phyloP scores from a whole-genome alignment of 2,113 vertebrate genomes.

The Puma concolor region DNA sequence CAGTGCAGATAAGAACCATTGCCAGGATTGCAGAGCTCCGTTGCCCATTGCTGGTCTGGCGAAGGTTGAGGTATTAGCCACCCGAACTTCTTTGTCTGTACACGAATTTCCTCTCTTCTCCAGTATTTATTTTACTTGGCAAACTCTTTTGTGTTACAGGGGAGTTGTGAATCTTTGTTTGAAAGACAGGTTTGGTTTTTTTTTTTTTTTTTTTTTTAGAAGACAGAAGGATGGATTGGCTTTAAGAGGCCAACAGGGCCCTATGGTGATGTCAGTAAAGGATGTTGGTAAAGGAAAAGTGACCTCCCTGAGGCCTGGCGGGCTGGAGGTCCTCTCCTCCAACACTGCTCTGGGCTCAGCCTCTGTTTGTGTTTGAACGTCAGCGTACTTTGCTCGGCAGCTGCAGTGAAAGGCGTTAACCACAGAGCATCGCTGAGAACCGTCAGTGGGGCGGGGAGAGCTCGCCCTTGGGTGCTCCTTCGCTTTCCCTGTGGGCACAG shows the following conservation, averaged over 20 bases:
- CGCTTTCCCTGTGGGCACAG: neutral
- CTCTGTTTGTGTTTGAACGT: neutral
- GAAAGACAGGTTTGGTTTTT: neutral
- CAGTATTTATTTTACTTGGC: neutral
- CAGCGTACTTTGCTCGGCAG: neutral
- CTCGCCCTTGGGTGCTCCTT: too few species aligned
- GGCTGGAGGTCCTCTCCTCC: neutral
- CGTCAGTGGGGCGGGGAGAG: rapidly evolving
- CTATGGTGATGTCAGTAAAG: rapidly evolving
- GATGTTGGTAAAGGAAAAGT: neutral
- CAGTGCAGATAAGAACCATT: rapidly evolving
- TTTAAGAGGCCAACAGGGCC: neutral
- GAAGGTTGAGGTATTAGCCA: neutral
- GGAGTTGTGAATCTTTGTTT: neutral
- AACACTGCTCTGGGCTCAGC: neutral
- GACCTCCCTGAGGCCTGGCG: neutral
- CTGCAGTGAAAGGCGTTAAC: rapidly evolving
- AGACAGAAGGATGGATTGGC: neutral
- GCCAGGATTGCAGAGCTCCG: rapidly evolving
- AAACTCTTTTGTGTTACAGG: neutral
- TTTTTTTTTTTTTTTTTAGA: neutral
- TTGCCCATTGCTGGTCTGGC: too few species aligned
- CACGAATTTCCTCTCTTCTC: neutral
- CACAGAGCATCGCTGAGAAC: rapidly evolving
- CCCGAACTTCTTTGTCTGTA: too few species aligned